Conservation (phyloP, 2,888 invertebrate genomes). For the Pomacea canaliculata region DNA sequence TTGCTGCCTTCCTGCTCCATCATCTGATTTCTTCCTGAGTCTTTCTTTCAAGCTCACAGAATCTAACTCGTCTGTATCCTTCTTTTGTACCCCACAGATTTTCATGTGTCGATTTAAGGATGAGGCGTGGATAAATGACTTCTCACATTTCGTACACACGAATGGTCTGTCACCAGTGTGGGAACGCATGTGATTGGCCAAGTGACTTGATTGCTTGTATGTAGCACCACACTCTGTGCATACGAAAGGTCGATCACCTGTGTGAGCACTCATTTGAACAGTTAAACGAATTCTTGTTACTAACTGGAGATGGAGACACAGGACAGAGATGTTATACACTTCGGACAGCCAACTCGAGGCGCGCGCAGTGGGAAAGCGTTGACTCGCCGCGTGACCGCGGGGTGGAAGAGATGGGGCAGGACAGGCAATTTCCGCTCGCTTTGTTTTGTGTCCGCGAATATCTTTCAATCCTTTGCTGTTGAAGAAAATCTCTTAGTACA, state of each 20-base stretch:
- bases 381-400: too few relatives aligned
- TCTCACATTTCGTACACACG: too few relatives aligned
- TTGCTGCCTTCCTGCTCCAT: not conserved
- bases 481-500: too few relatives aligned
- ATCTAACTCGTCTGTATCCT: slow-evolving; percentile 29
- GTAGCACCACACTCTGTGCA: slow-evolving; percentile 20
- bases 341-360: too few relatives aligned
- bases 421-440: too few relatives aligned
- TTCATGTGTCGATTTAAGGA: not conserved
- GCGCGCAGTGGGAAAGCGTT: too few relatives aligned
- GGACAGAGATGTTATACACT: slow-evolving; percentile 21
- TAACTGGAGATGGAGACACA: slow-evolving; percentile 43
- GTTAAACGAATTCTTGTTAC: slow-evolving; percentile 34
- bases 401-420: too few relatives aligned
- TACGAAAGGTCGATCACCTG: slow-evolving; percentile 37
- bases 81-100: slow-evolving; percentile 17
- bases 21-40: not conserved
- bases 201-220: slow-evolving; percentile 23
- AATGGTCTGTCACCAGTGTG: too few relatives aligned
- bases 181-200: slow-evolving; percentile 27
- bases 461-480: too few relatives aligned
- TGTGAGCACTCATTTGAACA: slow-evolving; percentile 21
- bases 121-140: not conserved
- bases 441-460: too few relatives aligned
- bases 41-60: slow-evolving; percentile 1